These are phyloP conservation scores for Euzophera pinguis DNA, from an alignment of 2,888 invertebrate species.

Conservation along the genomic window DNA sequence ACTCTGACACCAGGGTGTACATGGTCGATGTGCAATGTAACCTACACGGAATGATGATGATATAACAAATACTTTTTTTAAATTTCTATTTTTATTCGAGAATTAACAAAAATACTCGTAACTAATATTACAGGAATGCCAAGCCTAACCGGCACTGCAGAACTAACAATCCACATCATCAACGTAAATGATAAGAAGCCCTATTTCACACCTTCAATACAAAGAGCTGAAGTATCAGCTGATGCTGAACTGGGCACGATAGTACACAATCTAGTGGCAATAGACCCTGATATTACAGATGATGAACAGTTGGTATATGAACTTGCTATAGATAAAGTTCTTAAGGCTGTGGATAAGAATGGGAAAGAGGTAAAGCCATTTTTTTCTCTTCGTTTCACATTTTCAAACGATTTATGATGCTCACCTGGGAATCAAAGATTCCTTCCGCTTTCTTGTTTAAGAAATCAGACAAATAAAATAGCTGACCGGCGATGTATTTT, in stretches of 20 bases:
- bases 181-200: conserved; percentile 95
- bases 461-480: too few relatives aligned
- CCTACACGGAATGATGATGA: too few relatives aligned
- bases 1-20: too few relatives aligned
- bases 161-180: conserved; percentile 87
- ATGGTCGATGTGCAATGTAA: too few relatives aligned
- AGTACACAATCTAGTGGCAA: conserved; percentile 85
- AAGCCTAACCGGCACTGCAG: conserved; percentile 88
- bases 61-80: background rate
- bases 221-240: conserved; percentile 89
- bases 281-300: conserved; percentile 88
- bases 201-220: conserved; percentile 87
- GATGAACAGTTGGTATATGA: conserved; percentile 84
- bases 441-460: too few relatives aligned
- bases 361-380: conserved; percentile 82
- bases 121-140: conserved; percentile 81
- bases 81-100: background rate
- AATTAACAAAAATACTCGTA: background rate
- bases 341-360: conserved; percentile 90
- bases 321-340: conserved; percentile 82
- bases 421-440: too few relatives aligned
- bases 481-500: too few relatives aligned
- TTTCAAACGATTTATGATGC: too few relatives aligned
- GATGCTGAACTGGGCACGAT: conserved; percentile 86
- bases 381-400: too few relatives aligned